Conservation (phyloP, 2,888 invertebrate species). For the Lampropteryx suffumata region DNA sequence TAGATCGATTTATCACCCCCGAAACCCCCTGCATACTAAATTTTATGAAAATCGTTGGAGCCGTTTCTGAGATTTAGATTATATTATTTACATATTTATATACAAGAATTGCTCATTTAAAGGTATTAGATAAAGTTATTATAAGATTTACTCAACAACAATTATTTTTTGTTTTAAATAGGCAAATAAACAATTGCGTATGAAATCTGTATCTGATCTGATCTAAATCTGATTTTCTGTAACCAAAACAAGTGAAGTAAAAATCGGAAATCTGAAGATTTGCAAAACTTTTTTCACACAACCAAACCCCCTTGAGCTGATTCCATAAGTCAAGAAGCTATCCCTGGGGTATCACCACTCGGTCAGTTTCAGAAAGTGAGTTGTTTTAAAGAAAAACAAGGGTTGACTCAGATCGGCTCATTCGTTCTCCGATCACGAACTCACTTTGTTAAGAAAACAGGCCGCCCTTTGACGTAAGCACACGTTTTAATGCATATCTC, state of each 20-base stretch:
- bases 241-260: not conserved
- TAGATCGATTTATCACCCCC: too few relatives aligned
- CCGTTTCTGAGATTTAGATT: too few relatives aligned
- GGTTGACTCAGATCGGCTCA: constrained; percentile 64
- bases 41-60: too few relatives aligned
- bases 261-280: not conserved
- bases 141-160: too few relatives aligned
- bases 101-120: too few relatives aligned
- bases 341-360: constrained; percentile 50
- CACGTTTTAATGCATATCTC: constrained; percentile 78
- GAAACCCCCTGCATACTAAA: too few relatives aligned
- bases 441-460: constrained; percentile 80
- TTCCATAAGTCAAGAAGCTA: constrained; percentile 39
- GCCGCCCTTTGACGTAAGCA: constrained; percentile 69
- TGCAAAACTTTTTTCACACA: constrained; percentile 7
- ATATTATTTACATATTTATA: too few relatives aligned
- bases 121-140: too few relatives aligned
- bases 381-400: constrained; percentile 77
- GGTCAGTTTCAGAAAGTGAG: constrained; percentile 69
- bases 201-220: too few relatives aligned
- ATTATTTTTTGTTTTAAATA: too few relatives aligned
- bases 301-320: constrained; percentile 24
- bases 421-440: constrained; percentile 71
- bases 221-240: too few relatives aligned
- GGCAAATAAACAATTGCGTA: too few relatives aligned